These are phyloP conservation scores for Chalcis sispes DNA, from an alignment of 2,888 invertebrate genomes.

Conservation along the genomic window DNA sequence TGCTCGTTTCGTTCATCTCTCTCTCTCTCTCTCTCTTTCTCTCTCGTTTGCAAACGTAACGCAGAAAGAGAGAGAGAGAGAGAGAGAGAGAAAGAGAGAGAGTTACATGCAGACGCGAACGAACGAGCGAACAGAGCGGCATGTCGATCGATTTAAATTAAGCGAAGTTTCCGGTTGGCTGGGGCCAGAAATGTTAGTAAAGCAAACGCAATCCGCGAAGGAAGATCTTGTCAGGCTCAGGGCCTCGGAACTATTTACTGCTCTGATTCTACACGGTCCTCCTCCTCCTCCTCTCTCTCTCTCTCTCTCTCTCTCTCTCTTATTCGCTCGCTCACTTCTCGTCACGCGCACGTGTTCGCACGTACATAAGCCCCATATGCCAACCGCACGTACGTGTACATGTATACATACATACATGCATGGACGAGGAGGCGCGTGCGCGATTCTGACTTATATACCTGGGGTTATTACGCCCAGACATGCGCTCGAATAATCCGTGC, in stretches of 20 bases:
- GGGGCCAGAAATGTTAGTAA: slow-evolving; percentile 52
- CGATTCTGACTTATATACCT: slow-evolving; percentile 52
- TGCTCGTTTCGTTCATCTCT: not conserved
- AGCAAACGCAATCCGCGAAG: slow-evolving; percentile 53
- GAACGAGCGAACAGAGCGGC: slow-evolving; percentile 13
- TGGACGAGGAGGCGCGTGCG: slow-evolving; percentile 6
- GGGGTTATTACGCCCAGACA: slow-evolving; percentile 50
- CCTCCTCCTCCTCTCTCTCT: not conserved
- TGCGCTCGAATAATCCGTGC: not conserved
- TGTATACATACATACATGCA: not conserved
- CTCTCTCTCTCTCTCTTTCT: not conserved
- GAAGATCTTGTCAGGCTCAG: slow-evolving; percentile 58
- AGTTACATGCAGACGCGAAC: slow-evolving; percentile 29
- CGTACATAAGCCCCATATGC: slow-evolving; percentile 46
- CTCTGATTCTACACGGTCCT: slow-evolving; percentile 43
- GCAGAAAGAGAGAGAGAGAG: not conserved
- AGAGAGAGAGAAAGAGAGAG: slow-evolving; percentile 5
- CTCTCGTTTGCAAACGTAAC: not conserved
- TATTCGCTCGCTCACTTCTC: slow-evolving; percentile 31
- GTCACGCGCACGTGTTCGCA: slow-evolving; percentile 41
- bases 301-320: not conserved
- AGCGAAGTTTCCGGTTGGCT: slow-evolving; percentile 56
- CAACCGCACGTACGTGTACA: slow-evolving; percentile 29
- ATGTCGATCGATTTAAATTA: slow-evolving; percentile 59
- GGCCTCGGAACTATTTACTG: slow-evolving; percentile 55